A percentile compares a stretch with the other conserved stretches of the same genome.
phyloP scores from a whole-genome alignment of 2,113 vertebrate genomes.

The Grantiella picta region DNA sequence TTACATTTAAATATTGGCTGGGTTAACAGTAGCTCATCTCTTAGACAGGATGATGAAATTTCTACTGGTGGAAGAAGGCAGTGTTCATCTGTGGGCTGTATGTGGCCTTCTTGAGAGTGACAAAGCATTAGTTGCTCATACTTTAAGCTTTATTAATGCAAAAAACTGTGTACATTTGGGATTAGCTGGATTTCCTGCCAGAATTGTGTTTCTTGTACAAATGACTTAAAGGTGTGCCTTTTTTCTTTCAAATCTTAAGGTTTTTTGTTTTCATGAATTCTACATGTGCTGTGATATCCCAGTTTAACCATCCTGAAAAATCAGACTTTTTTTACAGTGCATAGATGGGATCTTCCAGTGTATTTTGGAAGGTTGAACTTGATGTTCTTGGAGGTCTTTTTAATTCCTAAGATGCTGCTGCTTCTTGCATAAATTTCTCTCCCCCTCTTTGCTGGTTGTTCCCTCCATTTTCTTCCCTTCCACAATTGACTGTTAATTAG shows the following conservation, averaged over 20 bases:
- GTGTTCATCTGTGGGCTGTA: not conserved
- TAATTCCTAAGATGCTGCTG: not conserved
- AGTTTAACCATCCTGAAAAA: not conserved
- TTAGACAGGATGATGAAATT: not conserved
- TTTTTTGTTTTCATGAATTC: not conserved
- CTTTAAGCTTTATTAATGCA: not conserved
- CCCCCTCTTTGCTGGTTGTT: accelerated
- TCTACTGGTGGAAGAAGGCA: not conserved
- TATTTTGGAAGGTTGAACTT: not conserved
- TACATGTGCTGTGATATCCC: not conserved
- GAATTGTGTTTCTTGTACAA: not conserved
- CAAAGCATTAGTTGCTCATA: not conserved
- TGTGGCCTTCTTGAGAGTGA: not conserved
- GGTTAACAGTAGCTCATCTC: not conserved
- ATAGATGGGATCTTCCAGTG: not conserved
- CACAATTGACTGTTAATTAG: not conserved
- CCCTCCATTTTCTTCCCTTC: not conserved
- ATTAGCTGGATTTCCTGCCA: not conserved
- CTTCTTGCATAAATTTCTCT: not conserved
- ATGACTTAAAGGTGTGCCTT: not conserved
- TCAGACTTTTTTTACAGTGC: not conserved
- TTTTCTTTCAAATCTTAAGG: not conserved
- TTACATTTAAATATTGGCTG: not conserved
- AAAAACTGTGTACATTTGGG: not conserved
- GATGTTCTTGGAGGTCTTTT: not conserved